Conservation (phyloP, 1,140 invertebrate genomes). For the Tribolium madens region DNA sequence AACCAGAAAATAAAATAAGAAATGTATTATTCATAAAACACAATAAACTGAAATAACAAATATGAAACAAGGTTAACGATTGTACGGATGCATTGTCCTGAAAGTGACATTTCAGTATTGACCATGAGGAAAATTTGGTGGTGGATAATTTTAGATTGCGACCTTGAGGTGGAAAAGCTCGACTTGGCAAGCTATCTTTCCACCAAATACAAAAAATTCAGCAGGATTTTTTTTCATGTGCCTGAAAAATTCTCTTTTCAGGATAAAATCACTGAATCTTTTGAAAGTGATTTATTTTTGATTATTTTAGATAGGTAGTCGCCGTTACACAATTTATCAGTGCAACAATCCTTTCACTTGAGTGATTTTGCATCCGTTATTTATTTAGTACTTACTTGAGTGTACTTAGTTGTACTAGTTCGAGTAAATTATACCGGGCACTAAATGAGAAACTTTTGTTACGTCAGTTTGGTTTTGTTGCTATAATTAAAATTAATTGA, state of each 20-base stretch:
- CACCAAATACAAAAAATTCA: not conserved
- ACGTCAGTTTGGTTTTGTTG: not conserved
- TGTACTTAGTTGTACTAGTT: not conserved
- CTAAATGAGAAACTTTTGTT: not conserved
- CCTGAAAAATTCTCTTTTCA: not conserved
- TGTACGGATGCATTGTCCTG: conserved; percentile 3
- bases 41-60: conserved; percentile 25
- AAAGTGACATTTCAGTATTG: conserved; percentile 15
- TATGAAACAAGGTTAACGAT: conserved; percentile 9
- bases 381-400: not conserved
- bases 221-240: not conserved
- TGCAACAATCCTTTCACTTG: conserved; percentile 16
- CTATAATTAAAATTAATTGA: not conserved
- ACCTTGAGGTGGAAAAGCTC: conserved; percentile 4
- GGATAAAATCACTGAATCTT: too few species aligned
- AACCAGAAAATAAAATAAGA: conserved; percentile 7
- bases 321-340: not conserved
- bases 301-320: not conserved
- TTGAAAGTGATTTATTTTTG: not conserved
- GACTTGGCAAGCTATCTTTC: not conserved
- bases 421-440: not conserved
- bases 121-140: not conserved
- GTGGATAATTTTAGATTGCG: not conserved
- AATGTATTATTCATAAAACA: conserved; percentile 27
- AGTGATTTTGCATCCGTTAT: conserved; percentile 16